Evolutionary conservation across 2,888 invertebrate genomes (phyloP), one percentile per base, ranked within the genome.

Genomic region (Diplolepis rosae): DNA sequence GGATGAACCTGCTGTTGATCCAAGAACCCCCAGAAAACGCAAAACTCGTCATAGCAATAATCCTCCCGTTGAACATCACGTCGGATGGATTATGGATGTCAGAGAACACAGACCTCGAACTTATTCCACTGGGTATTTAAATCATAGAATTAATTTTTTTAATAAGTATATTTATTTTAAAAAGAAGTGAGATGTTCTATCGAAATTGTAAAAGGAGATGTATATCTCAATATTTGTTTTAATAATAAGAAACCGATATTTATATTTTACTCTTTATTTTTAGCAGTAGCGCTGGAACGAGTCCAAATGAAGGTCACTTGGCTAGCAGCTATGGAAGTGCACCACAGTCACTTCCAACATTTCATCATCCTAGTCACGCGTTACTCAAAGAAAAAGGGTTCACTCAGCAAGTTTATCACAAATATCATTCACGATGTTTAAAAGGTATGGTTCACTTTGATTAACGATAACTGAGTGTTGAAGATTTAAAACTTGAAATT

Each of bases 41-140:
- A 97, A 97, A 91, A 96, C 96, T 2, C 91, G 96, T n/a, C 96
- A 98, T 89, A 96, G 94, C 82, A 94, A 92, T 79, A 97, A 98
- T 91, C 98, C 98, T 54, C 98, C 98, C 0, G 93, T 95, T 74
- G 98, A 98, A 89, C 94, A 96, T 84, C 97, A 98, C 86, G 96
- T 99, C 45, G 99, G 99, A 18, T 99, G 99, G 99, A 94, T 99
- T 80, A 95, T 99, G 93, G 99, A 96, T 89, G 93, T 94, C 4
- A 94, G 94, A 85, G 96, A 96, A 84, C 96, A 96, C 87, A 90
- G 95, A 11, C 92, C 93, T 5, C 90, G 96, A 69, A 95, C 95
- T 18, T 93, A 93, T 68, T 95, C 95, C 77, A 92, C 94, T 68
- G 94, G 95, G 92, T 94, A 83, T 85, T 88, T 84, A 48, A 18